Evolutionary conservation across 1,140 invertebrate genomes (phyloP), one percentile per base, ranked within the genome.

Genomic region (Drosophila malerkotliana): DNA sequence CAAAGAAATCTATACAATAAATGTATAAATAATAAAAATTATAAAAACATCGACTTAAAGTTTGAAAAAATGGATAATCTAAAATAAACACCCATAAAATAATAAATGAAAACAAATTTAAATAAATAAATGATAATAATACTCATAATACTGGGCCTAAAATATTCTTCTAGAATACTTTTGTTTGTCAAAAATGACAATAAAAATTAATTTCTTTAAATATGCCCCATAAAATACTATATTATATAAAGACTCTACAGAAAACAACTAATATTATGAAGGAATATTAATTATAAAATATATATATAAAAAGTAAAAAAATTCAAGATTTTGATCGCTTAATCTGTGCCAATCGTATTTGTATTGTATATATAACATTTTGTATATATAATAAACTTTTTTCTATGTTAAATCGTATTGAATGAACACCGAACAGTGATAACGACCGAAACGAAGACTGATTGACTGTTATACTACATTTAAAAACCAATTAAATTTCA

Each of bases 281-380:
- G 26, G 4, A 39, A 18, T 56, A 51, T n/a, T 39, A 60, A 26
- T 47, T n/a, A 32, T 67, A 47, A 37, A 37, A 39, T 37, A 2
- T 69, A 2, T 69, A 66, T 47, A 47, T 21, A 60, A 56, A 69
- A 64, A 32, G 51, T 61, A 53, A 39, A 49, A 24, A 52, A 44
- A 60, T 44, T 41, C 48, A 56, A 66, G 66, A 52, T 56, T 39
- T 53, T 63, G 55, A 75, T 52, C 82, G 78, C 79, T 72, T 79
- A 87, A 90, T 91, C 90, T 90, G 83, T 91, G 87, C 89, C 90
- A 91, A 90, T 91, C 77, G 83, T 90, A 77, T 72, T 66, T 45
- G 59, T 63, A 57, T 80, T 85, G 72, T 77, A 78, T 74, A 69
- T 73, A 59, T 59, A 79, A 82, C 52, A 66, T 72, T 56, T 76